These are phyloP conservation scores for Tiphia femorata DNA, from an alignment of 2,888 invertebrate genomes.

Conservation along the genomic window DNA sequence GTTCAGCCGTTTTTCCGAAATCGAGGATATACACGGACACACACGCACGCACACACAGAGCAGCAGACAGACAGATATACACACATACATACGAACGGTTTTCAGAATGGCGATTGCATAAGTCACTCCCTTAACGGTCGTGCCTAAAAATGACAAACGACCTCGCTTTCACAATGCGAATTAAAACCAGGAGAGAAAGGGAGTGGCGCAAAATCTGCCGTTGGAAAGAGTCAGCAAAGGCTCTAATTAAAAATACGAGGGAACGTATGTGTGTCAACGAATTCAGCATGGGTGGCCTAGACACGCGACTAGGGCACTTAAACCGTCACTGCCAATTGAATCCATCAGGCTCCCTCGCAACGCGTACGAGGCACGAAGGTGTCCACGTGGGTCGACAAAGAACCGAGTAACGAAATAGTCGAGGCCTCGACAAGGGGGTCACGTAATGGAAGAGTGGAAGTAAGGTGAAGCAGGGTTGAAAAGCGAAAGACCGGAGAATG, in stretches of 20 bases:
- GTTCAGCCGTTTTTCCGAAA: too few relatives aligned
- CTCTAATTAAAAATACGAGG: not conserved
- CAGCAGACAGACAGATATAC: too few relatives aligned
- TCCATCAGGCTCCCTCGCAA: not conserved
- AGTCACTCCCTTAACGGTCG: too few relatives aligned
- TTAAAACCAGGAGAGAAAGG: too few relatives aligned
- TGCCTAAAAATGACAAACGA: too few relatives aligned
- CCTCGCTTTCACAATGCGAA: too few relatives aligned
- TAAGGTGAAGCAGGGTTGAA: not conserved
- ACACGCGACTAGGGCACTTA: not conserved
- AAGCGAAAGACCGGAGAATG: not conserved
- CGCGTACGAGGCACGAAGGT: not conserved
- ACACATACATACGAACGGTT: too few relatives aligned
- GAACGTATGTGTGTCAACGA: conserved; percentile 1
- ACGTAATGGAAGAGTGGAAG: not conserved
- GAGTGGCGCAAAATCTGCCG: too few relatives aligned
- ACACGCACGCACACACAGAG: too few relatives aligned
- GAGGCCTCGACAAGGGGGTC: not conserved
- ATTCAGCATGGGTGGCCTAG: not conserved
- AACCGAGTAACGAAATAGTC: not conserved
- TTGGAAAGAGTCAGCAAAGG: too few relatives aligned
- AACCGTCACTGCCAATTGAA: not conserved
- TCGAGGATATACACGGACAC: too few relatives aligned
- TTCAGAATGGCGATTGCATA: too few relatives aligned
- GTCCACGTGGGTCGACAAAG: not conserved